Base-by-base conservation (phyloP, 2,113 vertebrate genomes). In the Ursus arctos region DNA sequence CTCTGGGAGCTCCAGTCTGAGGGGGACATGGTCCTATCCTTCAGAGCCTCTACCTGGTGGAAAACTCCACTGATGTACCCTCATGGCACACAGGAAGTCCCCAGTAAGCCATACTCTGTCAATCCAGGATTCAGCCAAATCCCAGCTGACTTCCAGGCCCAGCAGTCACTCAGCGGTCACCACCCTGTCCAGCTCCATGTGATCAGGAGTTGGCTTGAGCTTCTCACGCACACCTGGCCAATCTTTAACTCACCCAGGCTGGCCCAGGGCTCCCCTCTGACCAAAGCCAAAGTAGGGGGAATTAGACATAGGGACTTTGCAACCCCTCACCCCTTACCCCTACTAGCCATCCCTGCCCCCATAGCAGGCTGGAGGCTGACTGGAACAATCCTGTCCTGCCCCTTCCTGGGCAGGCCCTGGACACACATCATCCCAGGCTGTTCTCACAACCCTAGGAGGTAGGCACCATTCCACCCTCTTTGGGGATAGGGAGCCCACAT, bases 201-300 rank as follows among this genome's bases (percentile, higher is more conserved):
- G 74, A 40, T 92, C 95, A 61, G 61, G 63, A 74, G 57, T 33
- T 91, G 69, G 6, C 84, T 49, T 63, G 71, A 76, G 80, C 97
- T 95, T 98, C 97, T 98, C 98, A 98, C 77, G 92, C 96, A 97
- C 57, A 86, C 77, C 92, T 97, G 82, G 97, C 81, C 98, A 98
- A 97, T 98, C 85, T 98, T 98, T 98, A 98, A 98, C 97, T 92
- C 36, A 96, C 93, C 85, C 10, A 8, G n/a, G 40, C n/a, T 69
- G 76, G 43, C 84, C 76, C 57, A 24, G 10, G 51, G 67, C n/a
- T 87, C 51, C 33, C 5, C 57, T 90, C 49, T 28, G 61, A 43
- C 49, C 67, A 84, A 83, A 92, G 67, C 63, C 74, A 81, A 51
- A 51, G 49, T 22, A 85, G 36, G 57, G 82, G 36, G 57, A 77